Conservation (phyloP, 1,140 invertebrate genomes). For the Saccostrea cuccullata region DNA sequence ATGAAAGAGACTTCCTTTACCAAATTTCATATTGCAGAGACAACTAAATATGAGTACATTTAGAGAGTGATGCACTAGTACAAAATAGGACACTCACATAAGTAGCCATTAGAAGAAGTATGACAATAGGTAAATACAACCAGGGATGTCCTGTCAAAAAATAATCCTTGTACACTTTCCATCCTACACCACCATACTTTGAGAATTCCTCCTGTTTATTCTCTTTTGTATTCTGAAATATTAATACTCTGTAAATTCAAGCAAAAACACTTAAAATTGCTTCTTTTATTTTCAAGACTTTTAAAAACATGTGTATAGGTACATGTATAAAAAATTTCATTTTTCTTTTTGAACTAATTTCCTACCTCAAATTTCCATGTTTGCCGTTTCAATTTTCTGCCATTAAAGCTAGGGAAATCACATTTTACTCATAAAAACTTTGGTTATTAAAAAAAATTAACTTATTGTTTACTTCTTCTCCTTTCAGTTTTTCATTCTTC, state of each 20-base stretch:
- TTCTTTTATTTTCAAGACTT: too few species aligned
- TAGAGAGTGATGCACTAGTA: too few species aligned
- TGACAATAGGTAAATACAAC: not conserved
- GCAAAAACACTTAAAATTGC: too few species aligned
- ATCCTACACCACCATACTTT: not conserved
- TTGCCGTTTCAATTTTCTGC: too few species aligned
- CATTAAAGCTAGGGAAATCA: not conserved
- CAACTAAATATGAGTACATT: too few species aligned
- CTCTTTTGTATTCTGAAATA: slow-evolving; percentile 5
- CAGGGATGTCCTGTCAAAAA: not conserved
- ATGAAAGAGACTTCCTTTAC: not conserved
- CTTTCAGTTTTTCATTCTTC: not conserved
- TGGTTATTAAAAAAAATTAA: not conserved
- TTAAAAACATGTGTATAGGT: too few species aligned
- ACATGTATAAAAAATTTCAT: too few species aligned
- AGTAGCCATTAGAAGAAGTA: not conserved
- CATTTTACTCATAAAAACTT: not conserved
- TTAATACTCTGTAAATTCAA: not conserved
- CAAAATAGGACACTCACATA: not conserved
- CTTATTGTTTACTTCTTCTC: not conserved
- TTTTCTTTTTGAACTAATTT: too few species aligned
- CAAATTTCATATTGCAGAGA: too few species aligned
- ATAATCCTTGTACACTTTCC: slow-evolving; percentile 19
- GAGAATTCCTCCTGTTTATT: not conserved
- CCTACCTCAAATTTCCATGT: too few species aligned